These are phyloP conservation scores for Bucorvus abyssinicus DNA, from an alignment of 2,797 vertebrate species.

Conservation along the genomic window DNA sequence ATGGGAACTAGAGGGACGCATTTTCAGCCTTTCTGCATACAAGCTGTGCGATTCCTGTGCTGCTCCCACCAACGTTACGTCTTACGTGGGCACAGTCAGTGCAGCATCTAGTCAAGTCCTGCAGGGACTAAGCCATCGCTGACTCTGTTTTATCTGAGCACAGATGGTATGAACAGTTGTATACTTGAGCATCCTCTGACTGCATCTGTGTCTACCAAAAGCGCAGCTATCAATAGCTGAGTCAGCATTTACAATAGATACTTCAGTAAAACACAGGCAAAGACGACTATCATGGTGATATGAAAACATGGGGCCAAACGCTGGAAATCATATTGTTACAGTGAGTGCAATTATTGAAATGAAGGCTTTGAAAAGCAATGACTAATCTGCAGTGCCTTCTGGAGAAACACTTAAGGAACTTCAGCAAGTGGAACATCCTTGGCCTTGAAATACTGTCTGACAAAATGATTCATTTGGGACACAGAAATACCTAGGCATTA, in stretches of 20 bases:
- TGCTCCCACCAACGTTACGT: rapidly evolving
- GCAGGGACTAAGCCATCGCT: not conserved
- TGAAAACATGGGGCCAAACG: not conserved
- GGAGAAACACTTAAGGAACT: not conserved
- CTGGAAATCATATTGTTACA: not conserved
- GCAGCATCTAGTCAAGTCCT: not conserved
- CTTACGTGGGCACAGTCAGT: not conserved
- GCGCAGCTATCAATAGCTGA: not conserved
- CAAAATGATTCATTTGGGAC: not conserved
- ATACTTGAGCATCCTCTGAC: not conserved
- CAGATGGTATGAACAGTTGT: not conserved
- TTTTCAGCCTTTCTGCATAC: not conserved
- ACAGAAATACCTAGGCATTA: not conserved
- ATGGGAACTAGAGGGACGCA: not conserved
- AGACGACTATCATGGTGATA: not conserved
- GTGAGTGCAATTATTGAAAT: not conserved
- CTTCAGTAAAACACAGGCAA: not conserved
- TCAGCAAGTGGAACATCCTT: not conserved
- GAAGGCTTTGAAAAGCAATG: not conserved
- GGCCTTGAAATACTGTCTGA: not conserved
- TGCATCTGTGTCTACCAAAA: not conserved
- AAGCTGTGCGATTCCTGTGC: rapidly evolving
- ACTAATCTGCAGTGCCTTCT: not conserved
- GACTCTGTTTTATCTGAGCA: not conserved
- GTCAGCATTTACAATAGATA: not conserved